Conservation (phyloP, 2,113 vertebrate species). For the Oryzias melastigma region DNA sequence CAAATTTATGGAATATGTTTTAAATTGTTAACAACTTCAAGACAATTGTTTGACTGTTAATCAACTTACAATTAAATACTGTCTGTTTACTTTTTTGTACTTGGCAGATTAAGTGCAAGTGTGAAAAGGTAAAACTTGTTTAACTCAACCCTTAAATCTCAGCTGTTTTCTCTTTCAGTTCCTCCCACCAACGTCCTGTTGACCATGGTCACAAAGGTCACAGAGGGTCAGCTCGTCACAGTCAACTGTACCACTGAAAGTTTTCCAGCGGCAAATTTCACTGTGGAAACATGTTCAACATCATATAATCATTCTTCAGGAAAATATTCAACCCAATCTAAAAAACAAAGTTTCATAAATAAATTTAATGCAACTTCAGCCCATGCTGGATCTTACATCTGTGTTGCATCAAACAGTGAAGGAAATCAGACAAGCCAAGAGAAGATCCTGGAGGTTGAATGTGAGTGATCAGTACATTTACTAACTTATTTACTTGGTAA, state of each 20-base stretch:
- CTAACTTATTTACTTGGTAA: not conserved
- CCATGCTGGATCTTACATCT: constrained; percentile 47
- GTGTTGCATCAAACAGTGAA: constrained; percentile 26
- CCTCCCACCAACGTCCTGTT: constrained; percentile 40
- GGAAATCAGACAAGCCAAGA: rapidly evolving
- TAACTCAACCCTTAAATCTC: not conserved
- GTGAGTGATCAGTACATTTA: constrained; percentile 33
- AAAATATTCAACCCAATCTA: rapidly evolving
- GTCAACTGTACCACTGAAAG: constrained; percentile 58
- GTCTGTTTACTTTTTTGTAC: no score
- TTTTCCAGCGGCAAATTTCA: constrained; percentile 2
- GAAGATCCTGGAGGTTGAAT: constrained; percentile 43
- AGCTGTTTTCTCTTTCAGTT: constrained; percentile 47
- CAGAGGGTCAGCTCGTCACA: constrained; percentile 13
- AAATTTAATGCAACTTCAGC: not conserved
- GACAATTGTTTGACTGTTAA: no score
- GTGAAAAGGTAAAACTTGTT: no score
- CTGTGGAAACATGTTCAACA: not conserved
- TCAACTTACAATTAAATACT: no score
- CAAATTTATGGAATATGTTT: no score
- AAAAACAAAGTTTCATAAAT: not conserved
- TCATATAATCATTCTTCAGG: rapidly evolving
- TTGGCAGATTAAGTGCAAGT: no score
- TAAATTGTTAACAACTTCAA: no score
- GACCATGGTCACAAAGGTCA: constrained; percentile 25